Evolutionary conservation across 2,797 vertebrate genomes (phyloP).

Genomic region (Phyllotis vaccarum): DNA sequence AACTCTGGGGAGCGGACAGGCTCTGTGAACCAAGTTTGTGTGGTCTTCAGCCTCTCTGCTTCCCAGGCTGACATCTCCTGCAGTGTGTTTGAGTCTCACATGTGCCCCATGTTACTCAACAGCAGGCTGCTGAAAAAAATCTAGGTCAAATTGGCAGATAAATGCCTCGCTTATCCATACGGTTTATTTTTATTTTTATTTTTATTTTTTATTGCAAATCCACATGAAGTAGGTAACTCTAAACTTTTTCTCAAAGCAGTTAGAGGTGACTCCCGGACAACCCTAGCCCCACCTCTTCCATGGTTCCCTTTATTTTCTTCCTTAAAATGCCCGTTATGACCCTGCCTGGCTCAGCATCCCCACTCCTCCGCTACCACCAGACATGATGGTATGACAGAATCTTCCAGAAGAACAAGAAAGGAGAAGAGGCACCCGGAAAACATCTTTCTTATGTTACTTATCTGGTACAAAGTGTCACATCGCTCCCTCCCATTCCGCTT

Average conservation of each 20-base stretch:
- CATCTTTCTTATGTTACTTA: not conserved
- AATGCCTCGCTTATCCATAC: not conserved
- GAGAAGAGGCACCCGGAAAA: no score
- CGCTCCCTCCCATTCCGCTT: no score
- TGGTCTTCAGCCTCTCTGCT: not conserved
- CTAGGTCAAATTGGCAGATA: not conserved
- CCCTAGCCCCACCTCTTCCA: no score
- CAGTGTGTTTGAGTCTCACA: rapidly evolving
- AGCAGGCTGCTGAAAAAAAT: not conserved
- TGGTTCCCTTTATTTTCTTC: not conserved
- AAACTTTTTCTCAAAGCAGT: not conserved
- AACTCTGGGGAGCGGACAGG: not conserved
- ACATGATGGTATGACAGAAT: not conserved
- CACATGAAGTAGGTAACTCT: not conserved
- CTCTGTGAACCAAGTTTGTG: no score
- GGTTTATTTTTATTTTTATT: no score
- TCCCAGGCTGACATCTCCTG: not conserved
- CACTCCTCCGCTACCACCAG: not conserved
- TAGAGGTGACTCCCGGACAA: not conserved
- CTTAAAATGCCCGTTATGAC: not conserved
- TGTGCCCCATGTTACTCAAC: not conserved
- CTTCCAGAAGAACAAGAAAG: not conserved
- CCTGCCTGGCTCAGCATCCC: rapidly evolving
- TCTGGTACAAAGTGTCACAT: no score
- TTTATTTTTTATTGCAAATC: not conserved